Evolutionary conservation across 2,797 vertebrate species (phyloP), one percentile per base, ranked within the genome.

Genomic region (Xenops minutus): DNA sequence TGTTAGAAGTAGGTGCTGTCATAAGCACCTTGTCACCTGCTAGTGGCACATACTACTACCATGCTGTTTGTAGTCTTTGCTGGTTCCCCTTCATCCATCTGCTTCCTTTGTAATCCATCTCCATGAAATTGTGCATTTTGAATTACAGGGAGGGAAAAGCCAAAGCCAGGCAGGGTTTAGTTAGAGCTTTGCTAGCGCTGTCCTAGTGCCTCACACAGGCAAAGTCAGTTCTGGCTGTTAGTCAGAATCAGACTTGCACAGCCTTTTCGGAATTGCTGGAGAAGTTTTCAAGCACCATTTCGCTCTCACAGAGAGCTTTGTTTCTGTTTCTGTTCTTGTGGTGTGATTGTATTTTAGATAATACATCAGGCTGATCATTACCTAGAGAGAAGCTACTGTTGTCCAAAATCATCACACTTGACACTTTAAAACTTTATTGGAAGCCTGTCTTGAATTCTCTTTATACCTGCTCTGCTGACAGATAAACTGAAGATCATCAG

Each of bases 141-240:
- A 67, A 32, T 46, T 66, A 3, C 0, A 14, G 14, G 1, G 0
- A 0, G 1, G 0, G 16, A 44, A 27, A 22, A 34, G 23, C 17
- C 59, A 5, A 82, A 80, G 24, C 27, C 27, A 51, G 39, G 36
- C 5, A 41, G 44, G 10, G 3, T 56, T 88, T 77, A 12, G 12
- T 36, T 55, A 43, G 26, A 44, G 37, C 34, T 43, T 88, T 81
- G 37, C 58, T 29, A 20, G 14, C 62, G 39, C 8, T 52, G 66
- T 44, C 14, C 19, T 66, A 51, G 9, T 58, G 27, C 55, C 30
- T 61, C 68, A 10, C 51, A 30, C 14, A 72, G 26, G n/a, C 34
- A 64, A 59, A 74, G 41, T 39, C 51, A 68, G 0, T 64, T 91
- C 49, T 29, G 71, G 37, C 3, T 54, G 62, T 52, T 75, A 52